phyloP scores from a whole-genome alignment of 2,888 invertebrate species.

The Eupithecia insigniata region DNA sequence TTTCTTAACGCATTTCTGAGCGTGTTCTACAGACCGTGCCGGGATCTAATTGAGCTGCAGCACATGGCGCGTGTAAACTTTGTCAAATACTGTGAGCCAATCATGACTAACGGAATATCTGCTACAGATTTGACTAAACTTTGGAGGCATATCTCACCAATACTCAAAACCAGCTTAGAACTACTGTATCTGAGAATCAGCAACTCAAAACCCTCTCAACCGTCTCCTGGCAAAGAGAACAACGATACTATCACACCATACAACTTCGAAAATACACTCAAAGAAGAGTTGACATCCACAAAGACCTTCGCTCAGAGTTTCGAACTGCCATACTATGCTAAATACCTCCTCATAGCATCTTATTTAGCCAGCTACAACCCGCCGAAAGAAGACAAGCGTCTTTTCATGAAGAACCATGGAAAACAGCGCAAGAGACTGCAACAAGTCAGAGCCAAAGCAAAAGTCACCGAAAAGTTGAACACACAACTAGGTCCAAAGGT shows the following conservation, averaged over 20 bases:
- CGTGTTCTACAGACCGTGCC: constrained; percentile 92
- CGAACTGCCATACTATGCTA: constrained; percentile 94
- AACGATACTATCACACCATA: constrained; percentile 47
- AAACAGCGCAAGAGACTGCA: constrained; percentile 88
- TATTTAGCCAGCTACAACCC: constrained; percentile 97
- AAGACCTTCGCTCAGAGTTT: constrained; percentile 86
- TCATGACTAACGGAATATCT: constrained; percentile 86
- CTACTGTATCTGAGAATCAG: constrained; percentile 90
- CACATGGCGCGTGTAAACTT: constrained; percentile 92
- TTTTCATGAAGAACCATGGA: constrained; percentile 92
- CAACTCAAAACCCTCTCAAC: constrained; percentile 53
- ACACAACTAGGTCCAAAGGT: constrained; percentile 92
- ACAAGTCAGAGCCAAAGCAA: constrained; percentile 85
- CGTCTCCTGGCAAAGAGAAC: constrained; percentile 71
- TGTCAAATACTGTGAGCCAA: constrained; percentile 90
- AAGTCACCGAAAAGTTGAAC: constrained; percentile 82
- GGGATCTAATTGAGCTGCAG: constrained; percentile 92
- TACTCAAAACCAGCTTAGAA: constrained; percentile 89
- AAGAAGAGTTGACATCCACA: constrained; percentile 76
- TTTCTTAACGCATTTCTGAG: constrained; percentile 93
- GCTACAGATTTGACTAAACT: constrained; percentile 87
- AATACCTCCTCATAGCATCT: constrained; percentile 94
- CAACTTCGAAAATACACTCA: constrained; percentile 70
- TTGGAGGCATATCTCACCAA: constrained; percentile 92
- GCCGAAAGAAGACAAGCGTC: constrained; percentile 92